A percentile compares a stretch with the other conserved stretches of the same genome.
These are phyloP conservation scores for Aphidoletes aphidimyza DNA, from an alignment of 2,888 invertebrate species.

Conservation along the genomic window DNA sequence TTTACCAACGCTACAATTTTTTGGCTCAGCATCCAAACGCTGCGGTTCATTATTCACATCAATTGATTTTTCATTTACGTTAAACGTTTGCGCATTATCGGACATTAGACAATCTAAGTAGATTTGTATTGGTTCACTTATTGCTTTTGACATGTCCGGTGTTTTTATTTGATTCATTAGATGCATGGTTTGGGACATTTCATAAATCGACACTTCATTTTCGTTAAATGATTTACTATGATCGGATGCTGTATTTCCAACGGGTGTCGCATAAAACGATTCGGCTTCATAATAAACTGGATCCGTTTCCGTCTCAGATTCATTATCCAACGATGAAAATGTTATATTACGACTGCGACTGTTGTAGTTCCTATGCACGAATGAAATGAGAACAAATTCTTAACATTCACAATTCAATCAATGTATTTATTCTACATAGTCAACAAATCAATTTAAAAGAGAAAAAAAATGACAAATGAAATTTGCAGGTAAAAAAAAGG, in stretches of 20 bases:
- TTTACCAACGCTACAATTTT: background rate
- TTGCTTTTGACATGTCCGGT: conserved; percentile 54
- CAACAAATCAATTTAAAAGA: background rate
- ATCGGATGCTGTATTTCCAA: background rate
- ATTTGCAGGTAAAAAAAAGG: background rate
- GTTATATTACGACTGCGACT: conserved; percentile 69
- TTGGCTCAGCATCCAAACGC: background rate
- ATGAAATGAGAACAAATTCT: background rate
- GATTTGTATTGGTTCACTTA: conserved; percentile 56
- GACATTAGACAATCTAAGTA: background rate
- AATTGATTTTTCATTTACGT: background rate
- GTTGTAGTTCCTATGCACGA: conserved; percentile 28
- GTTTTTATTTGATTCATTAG: background rate
- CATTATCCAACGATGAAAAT: conserved; percentile 68
- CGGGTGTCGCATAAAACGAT: conserved; percentile 55
- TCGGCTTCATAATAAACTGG: conserved; percentile 58
- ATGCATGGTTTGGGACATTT: background rate
- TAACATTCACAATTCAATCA: background rate
- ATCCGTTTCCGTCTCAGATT: conserved; percentile 64
- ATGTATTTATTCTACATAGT: too few species aligned
- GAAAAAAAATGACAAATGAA: background rate
- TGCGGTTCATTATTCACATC: background rate
- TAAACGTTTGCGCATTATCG: background rate
- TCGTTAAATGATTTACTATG: conserved; percentile 21
- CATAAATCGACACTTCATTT: conserved; percentile 8